Evolutionary conservation across 2,797 vertebrate species (phyloP).

Genomic region (Sylvilagus floridanus): DNA sequence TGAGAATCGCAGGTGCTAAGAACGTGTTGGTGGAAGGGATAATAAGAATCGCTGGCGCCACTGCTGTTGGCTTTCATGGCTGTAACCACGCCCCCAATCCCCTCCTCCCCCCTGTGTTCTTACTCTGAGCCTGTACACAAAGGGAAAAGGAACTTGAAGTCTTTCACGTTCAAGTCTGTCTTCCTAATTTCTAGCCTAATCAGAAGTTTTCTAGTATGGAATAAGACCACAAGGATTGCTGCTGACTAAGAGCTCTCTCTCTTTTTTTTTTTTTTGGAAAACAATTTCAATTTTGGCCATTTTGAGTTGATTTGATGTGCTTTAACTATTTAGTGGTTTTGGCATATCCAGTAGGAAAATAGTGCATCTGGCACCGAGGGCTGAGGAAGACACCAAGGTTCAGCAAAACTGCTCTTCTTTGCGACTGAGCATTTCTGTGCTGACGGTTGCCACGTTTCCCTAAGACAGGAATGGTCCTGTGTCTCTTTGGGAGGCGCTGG

Average conservation of each 20-base stretch:
- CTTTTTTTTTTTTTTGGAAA: not conserved
- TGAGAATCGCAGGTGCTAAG: not conserved
- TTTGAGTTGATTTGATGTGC: constrained; percentile 66
- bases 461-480: constrained; percentile 1
- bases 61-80: not conserved
- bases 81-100: not conserved
- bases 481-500: constrained; percentile 30
- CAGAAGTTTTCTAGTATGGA: constrained; percentile 67
- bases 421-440: not conserved
- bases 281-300: constrained; percentile 59
- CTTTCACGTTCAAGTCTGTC: constrained; percentile 5
- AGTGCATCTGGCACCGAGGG: constrained; percentile 33
- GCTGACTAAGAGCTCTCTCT: constrained; percentile 65
- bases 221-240: constrained; percentile 63
- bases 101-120: not conserved
- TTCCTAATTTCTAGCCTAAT: constrained; percentile 67
- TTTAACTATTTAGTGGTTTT: constrained; percentile 78
- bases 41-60: not conserved
- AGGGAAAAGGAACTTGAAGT: not conserved
- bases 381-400: constrained; percentile 49
- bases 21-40: not conserved
- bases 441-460: constrained; percentile 32
- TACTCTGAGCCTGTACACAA: not conserved
- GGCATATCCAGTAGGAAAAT: constrained; percentile 70
- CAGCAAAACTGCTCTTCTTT: constrained; percentile 33